Evolutionary conservation across 1,140 invertebrate species (phyloP), one percentile per base, ranked within the genome.

Genomic region (Lordiphosa collinella): DNA sequence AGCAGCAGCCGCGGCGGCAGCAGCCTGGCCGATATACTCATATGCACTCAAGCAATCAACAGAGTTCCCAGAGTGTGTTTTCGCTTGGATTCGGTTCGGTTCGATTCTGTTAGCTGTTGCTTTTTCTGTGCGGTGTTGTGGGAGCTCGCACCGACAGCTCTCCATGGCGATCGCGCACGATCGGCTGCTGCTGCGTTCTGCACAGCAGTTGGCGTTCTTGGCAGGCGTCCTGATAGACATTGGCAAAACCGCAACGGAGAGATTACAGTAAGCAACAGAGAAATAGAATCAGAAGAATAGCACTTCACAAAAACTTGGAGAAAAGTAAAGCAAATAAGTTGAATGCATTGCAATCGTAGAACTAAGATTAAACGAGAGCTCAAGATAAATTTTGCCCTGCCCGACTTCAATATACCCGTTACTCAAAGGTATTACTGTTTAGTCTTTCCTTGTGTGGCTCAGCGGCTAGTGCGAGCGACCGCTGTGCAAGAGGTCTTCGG

Each of bases 21-120:
- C 73, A 68, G 58, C 63, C 74, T 64, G 51, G 44, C 25, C 25
- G 25, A 29, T 29, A 64, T 67, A 72, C 78, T 84, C 78, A 68
- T 54, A 59, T 78, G 72, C 78, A 84, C 68, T 78, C 72, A 46
- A 63, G 78, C 79, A 84, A 78, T 84, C 78, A 84, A 78, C 79
- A 69, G 79, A 78, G 43, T 38, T 12, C 34, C 34, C 11, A 44
- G 47, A 25, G 11, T 14, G 37, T 38, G 36, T 13, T 12, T 34
- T 14, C 7, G 7, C 25, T 29, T 29, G 25, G 25, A 29, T 29
- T 34, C 32, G 12, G 38, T 16, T 14, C 8, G 38, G 16, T 34
- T 16, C 18, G 34, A 13, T 49, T 11, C 47, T 47, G 31, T 53
- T 48, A 29, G 14, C 29, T 35, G 40, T 32, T 54, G 49, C 40